These are phyloP conservation scores for Copidosoma floridanum DNA, from an alignment of 1,140 invertebrate genomes.

Conservation along the genomic window DNA sequence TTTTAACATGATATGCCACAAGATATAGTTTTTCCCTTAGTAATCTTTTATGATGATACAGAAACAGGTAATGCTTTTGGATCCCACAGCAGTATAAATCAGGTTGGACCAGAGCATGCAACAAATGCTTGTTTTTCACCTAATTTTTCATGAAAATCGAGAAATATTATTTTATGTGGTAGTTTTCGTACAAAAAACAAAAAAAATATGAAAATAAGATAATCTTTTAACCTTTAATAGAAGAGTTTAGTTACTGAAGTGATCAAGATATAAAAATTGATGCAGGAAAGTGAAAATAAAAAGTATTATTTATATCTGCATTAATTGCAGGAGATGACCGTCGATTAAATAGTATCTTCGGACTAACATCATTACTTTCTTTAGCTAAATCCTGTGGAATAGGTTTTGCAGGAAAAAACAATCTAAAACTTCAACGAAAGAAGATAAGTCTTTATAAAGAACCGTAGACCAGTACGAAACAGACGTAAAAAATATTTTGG, in stretches of 20 bases:
- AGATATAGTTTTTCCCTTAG: slow-evolving; percentile 23
- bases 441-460: slow-evolving; percentile 16
- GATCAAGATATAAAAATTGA: slow-evolving; percentile 13
- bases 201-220: slow-evolving; percentile 32
- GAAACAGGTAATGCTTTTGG: too few species aligned
- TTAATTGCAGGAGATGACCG: slow-evolving; percentile 24
- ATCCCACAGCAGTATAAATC: slow-evolving; percentile 29
- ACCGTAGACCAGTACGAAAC: slow-evolving; percentile 14
- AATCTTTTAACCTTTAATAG: slow-evolving; percentile 45
- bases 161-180: slow-evolving; percentile 30
- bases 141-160: slow-evolving; percentile 20
- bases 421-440: slow-evolving; percentile 3
- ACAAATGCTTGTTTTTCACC: slow-evolving; percentile 32
- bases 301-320: slow-evolving; percentile 19
- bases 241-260: slow-evolving; percentile 22
- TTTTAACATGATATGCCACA: slow-evolving; percentile 14
- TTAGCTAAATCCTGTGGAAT: slow-evolving; percentile 18
- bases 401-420: slow-evolving; percentile 14
- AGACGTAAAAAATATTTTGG: slow-evolving; percentile 6
- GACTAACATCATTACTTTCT: slow-evolving; percentile 22
- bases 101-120: slow-evolving; percentile 34
- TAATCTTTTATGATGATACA: too few species aligned
- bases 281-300: background rate
- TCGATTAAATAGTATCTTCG: slow-evolving; percentile 21
- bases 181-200: slow-evolving; percentile 32